A percentile compares a stretch with the other conserved stretches of the same genome.
Conservation (phyloP, 2,113 vertebrate species). For the Todiramphus saurophagus region DNA sequence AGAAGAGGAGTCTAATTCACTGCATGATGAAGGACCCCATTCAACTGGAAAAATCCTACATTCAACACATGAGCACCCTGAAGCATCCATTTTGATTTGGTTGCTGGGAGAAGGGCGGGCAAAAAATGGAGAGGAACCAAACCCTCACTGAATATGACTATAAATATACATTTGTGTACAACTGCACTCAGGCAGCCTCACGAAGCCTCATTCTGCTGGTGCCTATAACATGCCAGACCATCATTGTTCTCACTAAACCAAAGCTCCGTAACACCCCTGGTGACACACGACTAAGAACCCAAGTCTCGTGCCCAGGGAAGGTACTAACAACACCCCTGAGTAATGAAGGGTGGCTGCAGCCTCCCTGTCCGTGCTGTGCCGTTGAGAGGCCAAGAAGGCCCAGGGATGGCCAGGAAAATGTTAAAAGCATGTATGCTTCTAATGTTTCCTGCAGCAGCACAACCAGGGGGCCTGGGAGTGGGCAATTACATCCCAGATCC, state of each 20-base stretch:
- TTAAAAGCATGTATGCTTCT: not conserved
- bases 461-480: not conserved
- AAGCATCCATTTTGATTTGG: not conserved
- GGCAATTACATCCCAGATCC: fast-evolving
- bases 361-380: not conserved
- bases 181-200: not conserved
- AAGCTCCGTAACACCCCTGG: not conserved
- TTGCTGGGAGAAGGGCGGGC: not conserved
- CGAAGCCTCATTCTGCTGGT: not conserved
- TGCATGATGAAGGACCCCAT: not conserved
- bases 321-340: not conserved
- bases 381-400: not conserved
- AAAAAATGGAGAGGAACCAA: not conserved
- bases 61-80: not conserved
- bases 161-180: not conserved
- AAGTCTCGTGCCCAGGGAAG: not conserved
- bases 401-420: not conserved
- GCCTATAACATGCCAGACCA: not conserved
- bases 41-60: not conserved
- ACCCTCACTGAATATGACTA: not conserved
- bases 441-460: not conserved
- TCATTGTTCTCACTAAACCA: not conserved
- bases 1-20: not conserved
- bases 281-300: not conserved
- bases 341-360: not conserved